A percentile compares a stretch with the other conserved stretches of the same genome.
Conservation (phyloP, 1,140 invertebrate genomes). For the Anoplolepis gracilipes region DNA sequence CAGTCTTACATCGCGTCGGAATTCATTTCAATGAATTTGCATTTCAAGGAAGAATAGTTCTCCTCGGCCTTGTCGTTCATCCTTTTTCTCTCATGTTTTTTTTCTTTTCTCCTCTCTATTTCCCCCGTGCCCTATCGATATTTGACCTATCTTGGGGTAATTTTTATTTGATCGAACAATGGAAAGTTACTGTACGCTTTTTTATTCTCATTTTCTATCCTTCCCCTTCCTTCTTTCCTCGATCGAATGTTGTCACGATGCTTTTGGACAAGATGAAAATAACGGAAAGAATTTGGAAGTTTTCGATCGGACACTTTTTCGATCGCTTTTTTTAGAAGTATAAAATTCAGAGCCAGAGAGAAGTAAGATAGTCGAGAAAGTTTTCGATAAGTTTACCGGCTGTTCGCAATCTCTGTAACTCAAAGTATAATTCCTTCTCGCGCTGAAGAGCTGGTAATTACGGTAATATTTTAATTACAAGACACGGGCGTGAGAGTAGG, state of each 20-base stretch:
- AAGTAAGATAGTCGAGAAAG: slow-evolving; percentile 45
- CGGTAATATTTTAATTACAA: slow-evolving; percentile 50
- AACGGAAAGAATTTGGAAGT: neutral
- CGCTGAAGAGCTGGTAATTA: slow-evolving; percentile 18
- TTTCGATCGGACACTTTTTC: slow-evolving; percentile 43
- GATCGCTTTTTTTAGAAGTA: neutral
- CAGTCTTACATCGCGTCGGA: slow-evolving; percentile 77
- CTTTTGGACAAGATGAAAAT: neutral
- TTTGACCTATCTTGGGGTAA: slow-evolving; percentile 61
- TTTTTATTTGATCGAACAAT: slow-evolving; percentile 74
- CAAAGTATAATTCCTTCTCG: slow-evolving; percentile 23
- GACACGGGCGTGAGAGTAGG: neutral
- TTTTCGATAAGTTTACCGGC: slow-evolving; percentile 63
- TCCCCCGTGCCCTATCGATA: neutral
- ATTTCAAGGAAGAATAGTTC: slow-evolving; percentile 71
- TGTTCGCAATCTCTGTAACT: slow-evolving; percentile 19
- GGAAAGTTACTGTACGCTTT: slow-evolving; percentile 57
- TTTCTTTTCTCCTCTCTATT: neutral
- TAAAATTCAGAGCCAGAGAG: neutral
- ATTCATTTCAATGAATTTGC: slow-evolving; percentile 81
- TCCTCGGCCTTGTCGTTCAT: slow-evolving; percentile 27
- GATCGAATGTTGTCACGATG: neutral
- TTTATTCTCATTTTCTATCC: neutral
- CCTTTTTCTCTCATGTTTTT: neutral
- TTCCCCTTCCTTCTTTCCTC: neutral